Evolutionary conservation across 2,888 invertebrate genomes (phyloP).

Genomic region (Icerya purchasi): DNA sequence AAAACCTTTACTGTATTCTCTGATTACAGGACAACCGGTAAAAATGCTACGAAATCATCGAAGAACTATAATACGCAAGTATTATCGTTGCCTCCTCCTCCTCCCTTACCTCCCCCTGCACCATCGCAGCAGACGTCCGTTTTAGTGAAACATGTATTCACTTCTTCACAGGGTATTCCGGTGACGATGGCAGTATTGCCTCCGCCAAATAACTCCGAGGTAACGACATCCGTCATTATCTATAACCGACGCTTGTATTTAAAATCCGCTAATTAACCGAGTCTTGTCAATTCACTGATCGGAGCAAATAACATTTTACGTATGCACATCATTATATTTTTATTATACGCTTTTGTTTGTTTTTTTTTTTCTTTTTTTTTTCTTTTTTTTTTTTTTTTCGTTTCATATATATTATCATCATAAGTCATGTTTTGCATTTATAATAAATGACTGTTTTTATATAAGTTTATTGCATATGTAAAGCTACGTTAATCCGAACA

Average conservation of each 20-base stretch:
- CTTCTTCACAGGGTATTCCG: constrained; percentile 33
- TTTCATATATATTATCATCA: too few relatives aligned
- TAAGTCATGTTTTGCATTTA: too few relatives aligned
- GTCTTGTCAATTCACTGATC: too few relatives aligned
- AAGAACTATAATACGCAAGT: constrained; percentile 5
- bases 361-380: too few relatives aligned
- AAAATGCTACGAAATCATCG: constrained; percentile 4
- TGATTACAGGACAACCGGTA: neutral
- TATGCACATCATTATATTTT: too few relatives aligned
- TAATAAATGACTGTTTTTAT: too few relatives aligned
- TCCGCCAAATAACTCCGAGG: constrained; percentile 19
- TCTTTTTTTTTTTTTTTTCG: too few relatives aligned
- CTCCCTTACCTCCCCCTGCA: neutral
- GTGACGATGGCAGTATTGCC: constrained; percentile 34
- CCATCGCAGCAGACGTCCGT: constrained; percentile 27
- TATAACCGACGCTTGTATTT: neutral
- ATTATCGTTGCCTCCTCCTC: neutral
- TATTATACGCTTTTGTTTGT: too few relatives aligned
- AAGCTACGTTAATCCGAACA: too few relatives aligned
- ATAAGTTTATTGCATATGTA: too few relatives aligned
- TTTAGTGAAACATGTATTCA: constrained; percentile 37
- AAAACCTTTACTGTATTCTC: too few relatives aligned
- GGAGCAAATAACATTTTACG: too few relatives aligned
- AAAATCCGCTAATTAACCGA: neutral
- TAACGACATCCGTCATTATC: constrained; percentile 4